Base-by-base conservation (phyloP, 2,797 vertebrate species). In the Urophycis tenuis region DNA sequence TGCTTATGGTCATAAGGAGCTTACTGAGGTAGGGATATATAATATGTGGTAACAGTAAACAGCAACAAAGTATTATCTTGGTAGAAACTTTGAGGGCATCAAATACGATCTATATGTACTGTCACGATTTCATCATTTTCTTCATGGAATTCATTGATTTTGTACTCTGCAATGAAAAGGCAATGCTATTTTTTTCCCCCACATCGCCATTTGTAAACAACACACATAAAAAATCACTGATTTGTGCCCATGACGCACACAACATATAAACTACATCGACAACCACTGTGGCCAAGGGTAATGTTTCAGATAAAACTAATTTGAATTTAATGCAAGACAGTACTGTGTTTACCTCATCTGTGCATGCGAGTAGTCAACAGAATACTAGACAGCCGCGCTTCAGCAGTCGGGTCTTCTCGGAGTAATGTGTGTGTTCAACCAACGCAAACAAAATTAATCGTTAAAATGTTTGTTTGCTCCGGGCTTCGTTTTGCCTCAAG, bases 101-200 rank as follows among this genome's bases (percentile, higher is more conserved):
- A 74, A 70, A 82, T 53, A 3, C 87, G 84, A 92, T 87, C 80
- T 87, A 90, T 88, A 89, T 12, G 41, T 80, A 83, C 83, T 81
- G 83, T 86, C 86, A 87, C 79, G 80, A 84, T 91, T 87, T 85
- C 82, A 87, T 90, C 87, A 88, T 82, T 80, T 76, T 85, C 80
- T 78, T 81, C 31, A 2, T 86, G 82, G 82, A 80, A 45, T 49
- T 76, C 71, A 87, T 87, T 84, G 86, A 90, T 89, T 86, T 85
- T 81, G 72, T 75, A 80, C 30, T 76, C 73, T 74, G 11, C 60
- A 10, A 78, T 77, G 72, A 9, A 81, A 85, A 83, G 77, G 82
- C 49, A 39, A 75, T 70, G 81, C 29, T 34, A 82, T 72, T 36
- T 39, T 4, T n/a, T 17, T 29, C 72, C 71, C 53, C 17, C 39